These are phyloP conservation scores for Stenodema calcarata DNA, from an alignment of 2,888 invertebrate genomes.

Conservation along the genomic window DNA sequence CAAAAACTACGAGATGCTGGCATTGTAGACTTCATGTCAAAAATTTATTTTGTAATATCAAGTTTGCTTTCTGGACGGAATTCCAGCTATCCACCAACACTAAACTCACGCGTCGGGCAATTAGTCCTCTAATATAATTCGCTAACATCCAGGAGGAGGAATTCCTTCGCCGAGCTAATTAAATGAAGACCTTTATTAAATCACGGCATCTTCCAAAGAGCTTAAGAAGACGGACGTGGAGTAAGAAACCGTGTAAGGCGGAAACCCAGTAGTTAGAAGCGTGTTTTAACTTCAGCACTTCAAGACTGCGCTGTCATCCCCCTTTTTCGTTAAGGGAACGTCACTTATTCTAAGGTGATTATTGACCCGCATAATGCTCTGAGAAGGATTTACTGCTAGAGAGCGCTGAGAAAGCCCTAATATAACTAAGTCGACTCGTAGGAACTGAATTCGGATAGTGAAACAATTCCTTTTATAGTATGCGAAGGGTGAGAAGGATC, in stretches of 20 bases:
- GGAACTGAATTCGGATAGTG: no score
- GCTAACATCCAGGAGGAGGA: conserved; percentile 19
- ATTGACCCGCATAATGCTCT: neutral
- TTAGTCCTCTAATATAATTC: conserved; percentile 24
- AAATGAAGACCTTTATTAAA: conserved; percentile 32
- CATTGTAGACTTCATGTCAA: no score
- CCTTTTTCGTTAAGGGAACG: neutral
- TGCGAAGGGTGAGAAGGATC: no score
- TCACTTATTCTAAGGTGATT: neutral
- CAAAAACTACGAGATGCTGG: no score
- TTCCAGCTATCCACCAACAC: neutral
- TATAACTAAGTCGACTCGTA: no score
- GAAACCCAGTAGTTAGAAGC: neutral
- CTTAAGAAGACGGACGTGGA: conserved; percentile 7
- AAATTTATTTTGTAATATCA: no score
- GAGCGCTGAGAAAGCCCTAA: neutral
- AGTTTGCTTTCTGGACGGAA: neutral
- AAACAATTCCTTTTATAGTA: no score
- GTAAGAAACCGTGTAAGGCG: conserved; percentile 29
- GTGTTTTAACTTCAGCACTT: conserved; percentile 36
- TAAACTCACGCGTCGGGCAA: neutral
- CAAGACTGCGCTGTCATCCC: conserved; percentile 7
- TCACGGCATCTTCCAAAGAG: conserved; percentile 28
- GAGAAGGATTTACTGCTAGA: neutral
- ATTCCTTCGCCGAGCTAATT: conserved; percentile 29